Base-by-base conservation (phyloP, 2,888 invertebrate genomes). In the Macrosiphum euphorbiae region DNA sequence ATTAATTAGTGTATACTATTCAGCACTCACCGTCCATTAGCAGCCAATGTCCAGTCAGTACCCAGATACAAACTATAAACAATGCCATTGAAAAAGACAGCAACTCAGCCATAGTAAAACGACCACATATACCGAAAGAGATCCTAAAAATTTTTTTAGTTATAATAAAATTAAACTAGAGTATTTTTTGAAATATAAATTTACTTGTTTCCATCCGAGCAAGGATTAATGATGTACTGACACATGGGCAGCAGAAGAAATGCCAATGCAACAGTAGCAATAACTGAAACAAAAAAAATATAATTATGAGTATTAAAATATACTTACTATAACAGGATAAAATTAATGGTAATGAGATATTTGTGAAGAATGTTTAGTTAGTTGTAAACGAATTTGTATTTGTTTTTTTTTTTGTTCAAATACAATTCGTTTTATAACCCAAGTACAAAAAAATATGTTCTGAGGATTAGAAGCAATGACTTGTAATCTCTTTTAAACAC, bases 21-120 rank as follows among this genome's bases (percentile, higher is more conserved):
- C 7, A 90, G 11, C 67, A 95, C 96, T 96, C 95, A 98, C 98
- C 98, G 96, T 99, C 99, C 99, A 99, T 99, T 93, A 99, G 97
- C 95, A 99, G 97, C 99, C 99, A 99, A 96, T 99, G 99, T 1
- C 99, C 99, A 94, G 99, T 99, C 95, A 99, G 97, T 95, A 99
- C 98, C 99, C 99, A 99, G 95, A 99, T 98, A 96, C 98, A 98
- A 94, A 99, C 99, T 96, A 99, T 98, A 96, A 97, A 97, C 95
- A 99, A 98, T 95, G 99, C 98, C 94, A 99, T 96, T 95, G 98
- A 97, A 96, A 99, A 99, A 94, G 99, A 98, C 95, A 99, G 97
- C 94, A 99, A 97, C 96, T 99, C 99, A 92, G 99, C 99, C 95
- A 98, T 98, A 90, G 99, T 99, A 96, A 99, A 99, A 95, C 99